Base-by-base conservation (phyloP, 1,140 invertebrate genomes). In the Elymnias hypermnestra region DNA sequence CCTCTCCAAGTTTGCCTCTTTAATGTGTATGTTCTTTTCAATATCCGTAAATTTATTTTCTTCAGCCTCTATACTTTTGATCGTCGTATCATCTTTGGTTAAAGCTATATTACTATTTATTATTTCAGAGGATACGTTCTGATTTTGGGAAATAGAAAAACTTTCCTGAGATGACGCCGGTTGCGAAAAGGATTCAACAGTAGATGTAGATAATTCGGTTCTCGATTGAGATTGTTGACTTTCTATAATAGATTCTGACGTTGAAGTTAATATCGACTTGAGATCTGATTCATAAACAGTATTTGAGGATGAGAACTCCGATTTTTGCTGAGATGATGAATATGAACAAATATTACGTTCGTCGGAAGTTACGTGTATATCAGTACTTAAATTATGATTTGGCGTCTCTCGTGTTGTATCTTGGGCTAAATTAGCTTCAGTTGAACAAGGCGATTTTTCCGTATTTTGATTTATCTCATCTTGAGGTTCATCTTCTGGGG, bases 401-500 rank as follows among this genome's bases (percentile, higher is more conserved):
- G 36, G 31, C 45, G 46, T 53, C 26, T 37, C 38, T 19, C 50
- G 33, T 52, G 25, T 40, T 38, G 40, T 25, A 26, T 48, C 43
- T 22, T 29, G 35, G 15, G 10, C 35, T 13, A 35, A 25, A 25
- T n/a, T n/a, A n/a, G n/a, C n/a, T n/a, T n/a, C n/a, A n/a, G n/a
- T n/a, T n/a, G n/a, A n/a, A n/a, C n/a, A n/a, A n/a, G n/a, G n/a
- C n/a, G n/a, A n/a, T n/a, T n/a, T n/a, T n/a, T n/a, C n/a, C n/a
- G n/a, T n/a, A n/a, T n/a, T n/a, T n/a, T n/a, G n/a, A n/a, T 42
- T 37, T 39, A 28, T 50, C 5, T 52, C 31, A 21, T 37, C 43
- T 31, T 50, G 42, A 26, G 52, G 22, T 17, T 85, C 83, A 50
- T 86, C 82, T 57, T 84, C 82, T 41, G 73, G 70, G 28, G 73